phyloP scores from a whole-genome alignment of 2,797 vertebrate species.

The Enteromius fasciolatus region DNA sequence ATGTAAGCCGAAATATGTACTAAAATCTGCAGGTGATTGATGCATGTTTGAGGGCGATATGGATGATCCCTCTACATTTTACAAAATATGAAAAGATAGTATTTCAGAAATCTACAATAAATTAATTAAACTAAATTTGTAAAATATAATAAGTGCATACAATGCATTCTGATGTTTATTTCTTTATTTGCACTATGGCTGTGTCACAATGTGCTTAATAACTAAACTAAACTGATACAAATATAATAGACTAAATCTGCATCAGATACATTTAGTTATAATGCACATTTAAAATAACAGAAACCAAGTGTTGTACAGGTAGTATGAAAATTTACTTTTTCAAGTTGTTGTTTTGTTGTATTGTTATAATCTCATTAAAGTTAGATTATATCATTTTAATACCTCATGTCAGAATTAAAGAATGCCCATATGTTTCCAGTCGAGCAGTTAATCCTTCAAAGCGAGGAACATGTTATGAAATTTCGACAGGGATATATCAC shows the following conservation, averaged over 20 bases:
- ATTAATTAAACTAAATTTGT: no score
- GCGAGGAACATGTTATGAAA: constrained; percentile 29
- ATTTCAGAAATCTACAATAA: no score
- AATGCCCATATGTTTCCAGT: constrained; percentile 38
- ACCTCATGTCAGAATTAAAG: constrained; percentile 12
- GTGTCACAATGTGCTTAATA: background rate
- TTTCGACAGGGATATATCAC: constrained; percentile 34
- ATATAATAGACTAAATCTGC: background rate
- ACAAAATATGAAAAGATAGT: background rate
- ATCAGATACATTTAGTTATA: background rate
- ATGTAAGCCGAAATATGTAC: background rate
- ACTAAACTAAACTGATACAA: no score
- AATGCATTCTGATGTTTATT: background rate
- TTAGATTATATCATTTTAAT: background rate
- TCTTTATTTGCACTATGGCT: background rate
- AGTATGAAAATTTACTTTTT: background rate
- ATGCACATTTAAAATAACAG: background rate
- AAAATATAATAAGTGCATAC: background rate
- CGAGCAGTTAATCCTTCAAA: constrained; percentile 31
- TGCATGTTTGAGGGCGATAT: background rate
- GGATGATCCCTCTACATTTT: background rate
- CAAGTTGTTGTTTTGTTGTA: background rate
- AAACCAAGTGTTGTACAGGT: background rate
- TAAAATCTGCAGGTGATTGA: background rate
- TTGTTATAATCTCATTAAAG: background rate